Percentiles rank a stretch among this genome's conserved stretches.
Conservation (phyloP, 2,797 vertebrate species). For the Decapterus maruadsi region DNA sequence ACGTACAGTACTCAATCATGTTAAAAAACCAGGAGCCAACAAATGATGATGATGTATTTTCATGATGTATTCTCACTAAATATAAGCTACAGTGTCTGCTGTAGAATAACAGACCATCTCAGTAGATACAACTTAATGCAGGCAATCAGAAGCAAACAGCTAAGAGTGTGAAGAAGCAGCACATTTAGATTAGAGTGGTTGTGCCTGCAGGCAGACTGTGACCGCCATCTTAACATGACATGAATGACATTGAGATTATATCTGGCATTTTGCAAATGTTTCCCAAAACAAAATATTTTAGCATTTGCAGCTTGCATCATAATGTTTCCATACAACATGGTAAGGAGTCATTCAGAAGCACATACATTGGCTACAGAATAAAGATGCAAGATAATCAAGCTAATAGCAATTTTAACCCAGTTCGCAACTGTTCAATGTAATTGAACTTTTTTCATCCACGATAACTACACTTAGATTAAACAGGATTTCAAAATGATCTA, state of each 20-base stretch:
- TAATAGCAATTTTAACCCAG: no score
- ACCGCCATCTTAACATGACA: no score
- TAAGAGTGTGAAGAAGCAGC: background rate
- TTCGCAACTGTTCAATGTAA: background rate
- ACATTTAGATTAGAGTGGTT: background rate
- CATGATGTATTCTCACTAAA: background rate
- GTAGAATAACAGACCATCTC: background rate
- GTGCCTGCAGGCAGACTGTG: background rate
- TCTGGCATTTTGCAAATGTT: background rate
- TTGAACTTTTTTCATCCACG: no score
- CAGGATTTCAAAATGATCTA: no score
- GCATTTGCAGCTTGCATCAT: background rate
- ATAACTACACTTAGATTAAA: no score
- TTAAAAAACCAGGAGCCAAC: constrained; percentile 19
- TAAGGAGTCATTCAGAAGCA: background rate
- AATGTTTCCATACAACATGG: background rate
- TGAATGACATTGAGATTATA: background rate
- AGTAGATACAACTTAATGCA: background rate
- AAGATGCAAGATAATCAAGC: background rate
- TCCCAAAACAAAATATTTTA: background rate
- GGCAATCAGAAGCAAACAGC: background rate
- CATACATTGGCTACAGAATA: background rate
- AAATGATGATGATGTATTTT: background rate
- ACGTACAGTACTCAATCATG: constrained; percentile 9
- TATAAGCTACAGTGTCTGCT: background rate